Evolutionary conservation across 2,113 vertebrate genomes (phyloP).

Genomic region (Dicentrarchus labrax): DNA sequence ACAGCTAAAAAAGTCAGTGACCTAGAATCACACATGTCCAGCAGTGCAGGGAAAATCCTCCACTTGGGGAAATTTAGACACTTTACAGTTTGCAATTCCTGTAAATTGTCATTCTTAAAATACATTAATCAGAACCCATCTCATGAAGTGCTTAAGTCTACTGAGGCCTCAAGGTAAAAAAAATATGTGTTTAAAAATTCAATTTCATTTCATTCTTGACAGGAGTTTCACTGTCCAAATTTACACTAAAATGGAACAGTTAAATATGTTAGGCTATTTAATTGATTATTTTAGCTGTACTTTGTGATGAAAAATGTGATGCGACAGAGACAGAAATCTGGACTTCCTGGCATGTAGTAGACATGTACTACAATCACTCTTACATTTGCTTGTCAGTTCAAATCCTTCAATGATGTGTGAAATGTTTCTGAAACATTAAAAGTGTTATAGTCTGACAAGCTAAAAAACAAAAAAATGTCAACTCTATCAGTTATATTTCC

Average conservation of each 20-base stretch:
- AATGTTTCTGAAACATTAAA: background rate
- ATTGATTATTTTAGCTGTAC: background rate
- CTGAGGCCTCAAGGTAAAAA: constrained; percentile 46
- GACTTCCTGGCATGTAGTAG: background rate
- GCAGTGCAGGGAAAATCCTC: background rate
- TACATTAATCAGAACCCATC: constrained; percentile 45
- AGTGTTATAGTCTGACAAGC: background rate
- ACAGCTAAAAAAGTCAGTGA: constrained; percentile 1
- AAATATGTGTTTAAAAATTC: constrained; percentile 53
- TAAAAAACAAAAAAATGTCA: background rate
- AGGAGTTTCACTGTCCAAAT: constrained; percentile 35
- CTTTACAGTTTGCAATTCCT: background rate
- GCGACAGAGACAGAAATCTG: background rate
- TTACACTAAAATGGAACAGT: background rate
- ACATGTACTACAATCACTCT: background rate
- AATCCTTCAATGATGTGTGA: background rate
- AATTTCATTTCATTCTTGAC: constrained; percentile 33
- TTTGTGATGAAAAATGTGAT: background rate
- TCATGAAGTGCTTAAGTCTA: constrained; percentile 46
- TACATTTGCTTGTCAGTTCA: background rate
- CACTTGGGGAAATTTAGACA: background rate
- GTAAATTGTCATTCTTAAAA: constrained; percentile 32
- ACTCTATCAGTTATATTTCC: too few relatives aligned
- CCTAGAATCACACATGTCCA: constrained; percentile 7
- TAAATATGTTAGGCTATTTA: background rate